Conservation (phyloP, 2,888 invertebrate species). For the Scaeva pyrastri region DNA sequence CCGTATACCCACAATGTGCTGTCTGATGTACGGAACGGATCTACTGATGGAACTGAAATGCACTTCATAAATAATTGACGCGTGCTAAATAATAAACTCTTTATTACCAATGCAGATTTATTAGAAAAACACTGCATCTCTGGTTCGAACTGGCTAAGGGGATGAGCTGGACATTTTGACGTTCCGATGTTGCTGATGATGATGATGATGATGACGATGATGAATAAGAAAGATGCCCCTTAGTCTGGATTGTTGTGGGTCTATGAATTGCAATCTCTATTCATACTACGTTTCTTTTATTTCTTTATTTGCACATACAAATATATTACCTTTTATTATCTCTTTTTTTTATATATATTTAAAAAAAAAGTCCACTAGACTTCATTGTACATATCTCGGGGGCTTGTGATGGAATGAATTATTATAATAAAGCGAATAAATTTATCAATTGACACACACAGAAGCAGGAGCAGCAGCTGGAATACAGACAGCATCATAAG, state of each 20-base stretch:
- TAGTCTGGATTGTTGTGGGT: conserved; percentile 52
- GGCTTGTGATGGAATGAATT: conserved; percentile 34
- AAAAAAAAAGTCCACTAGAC: conserved; percentile 16
- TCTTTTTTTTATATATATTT: background rate
- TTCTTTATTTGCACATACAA: background rate
- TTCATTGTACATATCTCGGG: conserved; percentile 21
- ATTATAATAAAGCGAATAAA: conserved; percentile 51
- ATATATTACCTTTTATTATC: background rate
- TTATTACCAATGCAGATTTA: conserved; percentile 75
- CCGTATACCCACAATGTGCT: background rate
- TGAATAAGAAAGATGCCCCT: conserved; percentile 29
- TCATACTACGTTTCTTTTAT: conserved; percentile 26
- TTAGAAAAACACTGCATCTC: conserved; percentile 59
- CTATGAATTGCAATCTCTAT: conserved; percentile 53
- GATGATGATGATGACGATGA: background rate
- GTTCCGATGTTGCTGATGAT: too few relatives aligned
- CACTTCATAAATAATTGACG: conserved; percentile 74
- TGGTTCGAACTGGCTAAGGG: conserved; percentile 32
- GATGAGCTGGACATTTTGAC: conserved; percentile 20
- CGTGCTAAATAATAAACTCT: conserved; percentile 76
- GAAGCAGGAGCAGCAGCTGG: background rate
- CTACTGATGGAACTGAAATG: conserved; percentile 25
- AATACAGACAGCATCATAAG: background rate
- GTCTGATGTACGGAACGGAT: too few relatives aligned
- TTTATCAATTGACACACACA: conserved; percentile 66